Evolutionary conservation across 2,113 vertebrate genomes (phyloP).

Genomic region (Semicossyphus pulcher): DNA sequence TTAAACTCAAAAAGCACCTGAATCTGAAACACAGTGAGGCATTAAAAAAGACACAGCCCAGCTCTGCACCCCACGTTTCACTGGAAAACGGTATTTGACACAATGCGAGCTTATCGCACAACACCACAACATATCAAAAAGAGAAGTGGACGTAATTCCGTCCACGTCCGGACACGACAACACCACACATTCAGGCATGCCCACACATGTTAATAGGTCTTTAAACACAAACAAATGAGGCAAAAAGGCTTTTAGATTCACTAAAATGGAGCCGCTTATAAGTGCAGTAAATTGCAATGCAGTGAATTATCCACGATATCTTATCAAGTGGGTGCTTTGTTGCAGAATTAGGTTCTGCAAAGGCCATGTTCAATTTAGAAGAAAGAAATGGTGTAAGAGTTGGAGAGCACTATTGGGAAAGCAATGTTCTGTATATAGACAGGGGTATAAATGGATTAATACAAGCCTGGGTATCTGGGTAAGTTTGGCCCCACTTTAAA

Average conservation of each 20-base stretch:
- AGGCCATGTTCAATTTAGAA: conserved; percentile 4
- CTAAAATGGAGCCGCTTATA: conserved; percentile 4
- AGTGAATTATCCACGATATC: background rate
- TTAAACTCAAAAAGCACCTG: conserved; percentile 66
- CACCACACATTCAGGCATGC: conserved; percentile 77
- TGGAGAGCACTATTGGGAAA: conserved; percentile 3
- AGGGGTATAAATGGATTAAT: conserved; percentile 23
- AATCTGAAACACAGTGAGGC: conserved; percentile 67
- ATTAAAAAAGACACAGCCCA: conserved; percentile 72
- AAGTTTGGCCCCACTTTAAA: conserved; percentile 52
- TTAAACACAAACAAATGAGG: conserved; percentile 38
- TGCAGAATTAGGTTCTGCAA: conserved; percentile 16
- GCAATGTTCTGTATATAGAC: conserved; percentile 9
- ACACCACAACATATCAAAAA: conserved; percentile 71
- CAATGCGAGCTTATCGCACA: conserved; percentile 75
- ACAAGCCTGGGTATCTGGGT: conserved; percentile 58
- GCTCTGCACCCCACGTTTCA: conserved; percentile 63
- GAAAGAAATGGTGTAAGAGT: background rate
- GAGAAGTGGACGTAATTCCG: conserved; percentile 60
- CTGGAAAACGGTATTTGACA: conserved; percentile 61
- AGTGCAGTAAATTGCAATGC: conserved; percentile 15
- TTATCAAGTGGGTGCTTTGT: conserved; percentile 8
- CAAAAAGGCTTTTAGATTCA: conserved; percentile 1
- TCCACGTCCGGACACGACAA: conserved; percentile 68
- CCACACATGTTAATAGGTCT: conserved; percentile 78